phyloP scores from a whole-genome alignment of 2,888 invertebrate genomes.

The Cataglyphis albicans region DNA sequence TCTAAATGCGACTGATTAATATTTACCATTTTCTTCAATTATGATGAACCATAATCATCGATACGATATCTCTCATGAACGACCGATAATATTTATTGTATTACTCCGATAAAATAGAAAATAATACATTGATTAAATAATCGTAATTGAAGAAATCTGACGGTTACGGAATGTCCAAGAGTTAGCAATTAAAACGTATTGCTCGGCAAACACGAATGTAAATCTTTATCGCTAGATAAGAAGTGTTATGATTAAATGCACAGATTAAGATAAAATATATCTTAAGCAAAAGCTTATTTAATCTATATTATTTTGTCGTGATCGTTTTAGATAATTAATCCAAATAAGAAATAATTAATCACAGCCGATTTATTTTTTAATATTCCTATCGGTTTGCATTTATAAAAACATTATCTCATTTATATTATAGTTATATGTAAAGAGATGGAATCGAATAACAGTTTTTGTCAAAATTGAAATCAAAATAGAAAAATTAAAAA shows the following conservation, averaged over 20 bases:
- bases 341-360: not conserved
- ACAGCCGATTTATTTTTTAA: not conserved
- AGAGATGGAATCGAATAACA: not conserved
- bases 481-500: not conserved
- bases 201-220: conserved; percentile 12
- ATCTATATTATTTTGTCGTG: not conserved
- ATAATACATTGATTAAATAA: conserved; percentile 34
- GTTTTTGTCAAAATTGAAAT: not conserved
- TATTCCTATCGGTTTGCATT: not conserved
- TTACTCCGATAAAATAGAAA: not conserved
- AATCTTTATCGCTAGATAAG: conserved; percentile 25
- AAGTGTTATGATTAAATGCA: not conserved
- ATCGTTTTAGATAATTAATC: not conserved
- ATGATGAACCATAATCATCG: not conserved
- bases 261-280: not conserved
- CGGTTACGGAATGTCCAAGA: not conserved
- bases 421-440: not conserved
- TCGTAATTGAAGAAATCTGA: not conserved
- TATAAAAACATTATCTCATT: not conserved
- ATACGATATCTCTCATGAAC: conserved; percentile 34
- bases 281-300: not conserved
- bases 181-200: conserved; percentile 28
- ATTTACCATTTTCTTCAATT: not conserved
- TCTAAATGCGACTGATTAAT: conserved; percentile 18
- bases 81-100: conserved; percentile 6